These are phyloP conservation scores for Pseudomyrmex concolor DNA, from an alignment of 1,140 invertebrate species.

Conservation along the genomic window DNA sequence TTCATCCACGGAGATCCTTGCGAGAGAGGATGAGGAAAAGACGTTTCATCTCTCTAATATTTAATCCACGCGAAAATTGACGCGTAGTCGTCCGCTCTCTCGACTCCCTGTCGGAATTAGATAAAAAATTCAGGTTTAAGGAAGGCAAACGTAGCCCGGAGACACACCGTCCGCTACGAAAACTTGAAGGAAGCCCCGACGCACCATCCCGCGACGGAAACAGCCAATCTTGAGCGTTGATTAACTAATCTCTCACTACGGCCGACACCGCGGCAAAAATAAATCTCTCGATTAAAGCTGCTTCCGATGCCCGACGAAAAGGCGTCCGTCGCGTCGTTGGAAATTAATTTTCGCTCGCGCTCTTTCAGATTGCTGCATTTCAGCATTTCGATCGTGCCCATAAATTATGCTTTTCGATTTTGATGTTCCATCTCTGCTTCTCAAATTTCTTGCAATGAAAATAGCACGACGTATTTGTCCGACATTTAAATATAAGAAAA, in stretches of 20 bases:
- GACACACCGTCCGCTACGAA: constrained; percentile 33
- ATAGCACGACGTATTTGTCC: background rate
- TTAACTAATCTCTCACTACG: constrained; percentile 50
- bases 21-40: constrained; percentile 1
- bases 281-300: constrained; percentile 49
- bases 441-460: background rate
- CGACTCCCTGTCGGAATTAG: constrained; percentile 45
- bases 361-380: background rate
- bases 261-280: constrained; percentile 40
- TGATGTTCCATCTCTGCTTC: background rate
- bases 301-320: constrained; percentile 20
- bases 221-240: constrained; percentile 55
- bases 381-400: constrained; percentile 7
- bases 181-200: constrained; percentile 43
- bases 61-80: constrained; percentile 71
- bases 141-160: constrained; percentile 14
- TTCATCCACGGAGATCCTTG: constrained; percentile 25
- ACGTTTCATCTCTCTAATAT: constrained; percentile 59
- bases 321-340: background rate
- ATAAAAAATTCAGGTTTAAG: constrained; percentile 69
- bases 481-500: background rate
- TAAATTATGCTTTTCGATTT: constrained; percentile 15
- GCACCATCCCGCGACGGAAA: constrained; percentile 31
- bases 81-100: constrained; percentile 21
- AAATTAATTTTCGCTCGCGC: constrained; percentile 35